Evolutionary conservation across 2,888 invertebrate genomes (phyloP), one percentile per base, ranked within the genome.

Genomic region (Mellilla xanthometata): DNA sequence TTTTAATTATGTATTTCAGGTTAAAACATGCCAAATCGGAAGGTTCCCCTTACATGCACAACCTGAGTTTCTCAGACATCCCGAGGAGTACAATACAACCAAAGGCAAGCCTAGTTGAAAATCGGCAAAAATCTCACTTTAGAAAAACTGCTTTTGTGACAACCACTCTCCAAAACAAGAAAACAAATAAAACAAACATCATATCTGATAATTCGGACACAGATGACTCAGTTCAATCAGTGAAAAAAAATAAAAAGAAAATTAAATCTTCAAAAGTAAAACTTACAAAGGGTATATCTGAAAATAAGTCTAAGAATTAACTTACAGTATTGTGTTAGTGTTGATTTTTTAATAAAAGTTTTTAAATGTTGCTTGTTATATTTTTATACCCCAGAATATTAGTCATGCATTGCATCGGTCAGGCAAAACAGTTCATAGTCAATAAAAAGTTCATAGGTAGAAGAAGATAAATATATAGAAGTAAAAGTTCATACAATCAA

Each of bases 61-160:
- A 79, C 52, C 73, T 86, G 36, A 89, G 85, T 58, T 89, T 88
- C 60, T 84, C 87, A 28, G 87, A 88, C 41, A 72, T 89, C 59
- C 89, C 89, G 24, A 68, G 73, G 41, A 86, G 78, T 47, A 76
- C 75, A 50, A 31, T 55, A 29, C 39, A 49, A 5, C 79, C 73
- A 53, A 83, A 77, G 64, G 42, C 56, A 1, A 72, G 55, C 23
- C 62, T 62, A 33, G 49, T 46, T 48, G 84, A 76, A 52, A 72
- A 47, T 30, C 75, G 71, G 53, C 74, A 76, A 53, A 87, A 85
- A 54, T 74, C 73, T 44, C 90, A 90, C 50, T 93, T 93, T 60
- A 91, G 91, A 61, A 92, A 92, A 56, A 81, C 91, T 46, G 92
- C 91, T 11, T 81, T 92, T 50, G 91, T 93, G 0, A 91, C 92